A percentile compares a stretch with the other conserved stretches of the same genome.
Conservation (phyloP, 2,888 invertebrate species). For the Reticulitermes lucifugus region DNA sequence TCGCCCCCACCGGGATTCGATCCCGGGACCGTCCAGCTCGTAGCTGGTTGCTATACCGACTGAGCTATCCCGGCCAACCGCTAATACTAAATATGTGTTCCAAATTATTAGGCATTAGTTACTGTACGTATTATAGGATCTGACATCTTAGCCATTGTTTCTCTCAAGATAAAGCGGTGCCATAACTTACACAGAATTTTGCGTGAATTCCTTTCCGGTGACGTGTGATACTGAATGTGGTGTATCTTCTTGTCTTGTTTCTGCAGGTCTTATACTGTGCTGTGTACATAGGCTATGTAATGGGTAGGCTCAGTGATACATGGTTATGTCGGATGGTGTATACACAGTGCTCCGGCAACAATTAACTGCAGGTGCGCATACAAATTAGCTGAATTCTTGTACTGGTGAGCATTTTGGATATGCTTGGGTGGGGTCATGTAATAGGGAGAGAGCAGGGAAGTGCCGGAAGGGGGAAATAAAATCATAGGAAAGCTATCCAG, state of each 20-base stretch:
- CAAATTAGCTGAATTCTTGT: slow-evolving; percentile 4
- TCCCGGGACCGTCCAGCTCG: no score
- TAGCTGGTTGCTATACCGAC: no score
- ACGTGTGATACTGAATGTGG: neutral
- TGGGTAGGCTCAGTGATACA: neutral
- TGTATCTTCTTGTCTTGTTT: neutral
- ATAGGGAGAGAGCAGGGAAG: neutral
- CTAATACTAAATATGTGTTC: no score
- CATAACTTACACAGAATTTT: neutral
- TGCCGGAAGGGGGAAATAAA: neutral
- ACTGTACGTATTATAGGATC: no score
- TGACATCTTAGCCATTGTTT: no score
- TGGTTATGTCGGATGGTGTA: neutral
- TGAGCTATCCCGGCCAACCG: no score
- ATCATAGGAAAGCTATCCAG: no score
- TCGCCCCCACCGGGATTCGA: no score
- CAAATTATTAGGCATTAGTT: no score
- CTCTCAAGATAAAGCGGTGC: no score
- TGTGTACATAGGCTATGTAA: neutral
- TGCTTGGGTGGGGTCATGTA: neutral
- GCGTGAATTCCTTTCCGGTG: neutral
- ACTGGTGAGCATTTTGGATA: neutral
- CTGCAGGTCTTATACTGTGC: neutral
- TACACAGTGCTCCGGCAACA: neutral
- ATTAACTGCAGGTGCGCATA: slow-evolving; percentile 12